Evolutionary conservation across 2,888 invertebrate genomes (phyloP), one percentile per base, ranked within the genome.

Genomic region (Drosophila algonquin): DNA sequence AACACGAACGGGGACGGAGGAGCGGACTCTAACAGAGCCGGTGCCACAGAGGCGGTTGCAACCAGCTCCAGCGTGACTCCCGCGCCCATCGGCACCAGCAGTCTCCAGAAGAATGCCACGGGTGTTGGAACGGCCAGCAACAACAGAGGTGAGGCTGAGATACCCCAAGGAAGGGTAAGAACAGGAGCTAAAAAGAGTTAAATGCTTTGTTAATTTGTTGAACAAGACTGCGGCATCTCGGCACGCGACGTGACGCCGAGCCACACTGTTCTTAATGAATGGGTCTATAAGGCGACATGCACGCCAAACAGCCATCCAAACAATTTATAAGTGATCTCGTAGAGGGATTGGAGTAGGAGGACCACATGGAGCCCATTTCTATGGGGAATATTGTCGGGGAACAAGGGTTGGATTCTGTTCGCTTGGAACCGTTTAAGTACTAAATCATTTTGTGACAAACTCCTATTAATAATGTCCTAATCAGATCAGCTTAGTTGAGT

Each of bases 71-170:
- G 61, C 63, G 24, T 63, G 54, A 69, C 50, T 46, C 30, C 54
- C 40, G 67, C 57, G 52, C 40, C 40, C n/a, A 40, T 7, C 14
- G 44, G 27, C 48, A 46, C 40, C 18, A 64, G 54, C 48, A 40
- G 59, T 12, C 21, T 44, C 65, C 47, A 63, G 48, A 80, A 75
- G 68, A 80, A 64, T 63, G 57, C 48, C 30, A 27, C 44, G 47
- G 54, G 50, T 48, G 63, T 56, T 51, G 71, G 63, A 63, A 61
- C 59, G 59, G 53, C 72, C 44, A 58, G 64, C 65, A 76, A 70
- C 63, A 87, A 77, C 57, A 75, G 81, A 81, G 89, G 84, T 85
- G 61, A 83, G 82, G 58, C n/a, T 58, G 16, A 27, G 14, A 27
- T 52, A 14, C n/a, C 40, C 40, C n/a, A 2, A 40, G 7, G 2